phyloP scores from a whole-genome alignment of 2,797 vertebrate species.

The Austrolebias charrua region DNA sequence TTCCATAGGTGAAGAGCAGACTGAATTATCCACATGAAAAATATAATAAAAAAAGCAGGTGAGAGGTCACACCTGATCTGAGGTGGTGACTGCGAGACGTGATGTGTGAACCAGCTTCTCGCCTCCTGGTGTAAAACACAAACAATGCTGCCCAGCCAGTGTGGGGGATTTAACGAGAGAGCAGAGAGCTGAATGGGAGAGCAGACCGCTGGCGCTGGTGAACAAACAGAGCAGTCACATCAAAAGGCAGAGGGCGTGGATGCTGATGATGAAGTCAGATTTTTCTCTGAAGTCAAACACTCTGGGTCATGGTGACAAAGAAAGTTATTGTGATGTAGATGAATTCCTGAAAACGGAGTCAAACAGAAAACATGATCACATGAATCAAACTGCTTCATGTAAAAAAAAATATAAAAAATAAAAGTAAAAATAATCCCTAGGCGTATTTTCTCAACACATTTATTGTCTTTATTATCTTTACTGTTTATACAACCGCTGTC shows the following conservation, averaged over 20 bases:
- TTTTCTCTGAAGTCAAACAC: constrained; percentile 28
- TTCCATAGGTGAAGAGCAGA: not conserved
- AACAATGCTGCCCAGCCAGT: constrained; percentile 57
- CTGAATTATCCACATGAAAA: not conserved
- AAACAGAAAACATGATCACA: constrained; percentile 2
- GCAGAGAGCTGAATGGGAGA: constrained; percentile 76
- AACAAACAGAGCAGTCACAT: constrained; percentile 87
- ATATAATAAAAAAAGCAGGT: constrained; percentile 23
- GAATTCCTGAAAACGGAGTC: constrained; percentile 5
- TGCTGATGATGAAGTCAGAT: constrained; percentile 56
- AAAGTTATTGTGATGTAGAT: constrained; percentile 10
- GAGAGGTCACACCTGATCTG: constrained; percentile 49
- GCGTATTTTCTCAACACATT: not conserved
- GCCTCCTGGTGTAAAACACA: constrained; percentile 56
- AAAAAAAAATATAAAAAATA: not conserved
- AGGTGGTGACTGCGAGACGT: not conserved
- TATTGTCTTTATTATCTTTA: not conserved
- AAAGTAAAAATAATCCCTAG: not conserved
- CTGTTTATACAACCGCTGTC: not conserved
- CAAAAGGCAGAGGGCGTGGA: constrained; percentile 82
- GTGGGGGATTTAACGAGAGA: constrained; percentile 77
- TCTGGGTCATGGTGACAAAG: constrained; percentile 10
- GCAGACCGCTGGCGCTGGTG: constrained; percentile 86
- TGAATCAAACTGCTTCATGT: not conserved
- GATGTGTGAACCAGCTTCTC: constrained; percentile 61